Percentiles rank a stretch among this genome's conserved stretches.
Evolutionary conservation across 2,113 vertebrate species (phyloP).

Genomic region (Triplophysa rosa): DNA sequence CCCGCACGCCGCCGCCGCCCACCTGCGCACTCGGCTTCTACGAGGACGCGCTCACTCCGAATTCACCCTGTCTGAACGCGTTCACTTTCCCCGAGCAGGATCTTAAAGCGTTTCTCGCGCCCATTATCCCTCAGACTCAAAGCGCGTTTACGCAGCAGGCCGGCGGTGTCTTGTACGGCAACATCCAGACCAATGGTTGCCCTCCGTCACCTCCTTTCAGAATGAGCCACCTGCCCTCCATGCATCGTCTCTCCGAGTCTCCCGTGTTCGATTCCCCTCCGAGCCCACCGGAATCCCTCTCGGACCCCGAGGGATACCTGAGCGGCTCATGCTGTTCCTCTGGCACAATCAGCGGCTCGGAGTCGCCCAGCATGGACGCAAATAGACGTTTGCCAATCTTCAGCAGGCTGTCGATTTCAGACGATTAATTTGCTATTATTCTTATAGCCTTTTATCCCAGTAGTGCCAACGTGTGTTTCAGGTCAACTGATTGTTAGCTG

Average conservation of each 20-base stretch:
- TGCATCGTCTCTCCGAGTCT: slow-evolving; percentile 87
- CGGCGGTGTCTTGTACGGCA: slow-evolving; percentile 75
- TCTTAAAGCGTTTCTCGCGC: slow-evolving; percentile 85
- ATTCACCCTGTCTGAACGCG: slow-evolving; percentile 74
- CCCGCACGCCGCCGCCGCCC: slow-evolving; percentile 84
- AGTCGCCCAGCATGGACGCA: slow-evolving; percentile 91
- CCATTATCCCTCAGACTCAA: slow-evolving; percentile 83
- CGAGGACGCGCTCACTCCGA: slow-evolving; percentile 77
- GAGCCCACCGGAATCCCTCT: slow-evolving; percentile 94
- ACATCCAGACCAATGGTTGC: slow-evolving; percentile 70
- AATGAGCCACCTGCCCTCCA: slow-evolving; percentile 80
- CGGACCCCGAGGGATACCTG: slow-evolving; percentile 92
- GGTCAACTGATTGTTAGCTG: slow-evolving; percentile 16
- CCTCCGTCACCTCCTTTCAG: slow-evolving; percentile 80
- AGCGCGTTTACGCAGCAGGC: slow-evolving; percentile 71
- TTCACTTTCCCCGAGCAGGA: slow-evolving; percentile 89
- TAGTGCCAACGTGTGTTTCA: slow-evolving; percentile 48
- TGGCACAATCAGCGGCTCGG: slow-evolving; percentile 93
- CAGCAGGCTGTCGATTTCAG: slow-evolving; percentile 97
- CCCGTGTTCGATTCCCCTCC: slow-evolving; percentile 92
- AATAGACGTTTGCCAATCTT: slow-evolving; percentile 94
- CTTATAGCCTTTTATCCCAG: slow-evolving; percentile 68
- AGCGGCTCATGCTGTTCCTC: slow-evolving; percentile 92
- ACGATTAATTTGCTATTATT: slow-evolving; percentile 76
- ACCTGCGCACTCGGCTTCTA: slow-evolving; percentile 75